These are phyloP conservation scores for Agrypnus murinus DNA, from an alignment of 2,888 invertebrate species.

Conservation along the genomic window DNA sequence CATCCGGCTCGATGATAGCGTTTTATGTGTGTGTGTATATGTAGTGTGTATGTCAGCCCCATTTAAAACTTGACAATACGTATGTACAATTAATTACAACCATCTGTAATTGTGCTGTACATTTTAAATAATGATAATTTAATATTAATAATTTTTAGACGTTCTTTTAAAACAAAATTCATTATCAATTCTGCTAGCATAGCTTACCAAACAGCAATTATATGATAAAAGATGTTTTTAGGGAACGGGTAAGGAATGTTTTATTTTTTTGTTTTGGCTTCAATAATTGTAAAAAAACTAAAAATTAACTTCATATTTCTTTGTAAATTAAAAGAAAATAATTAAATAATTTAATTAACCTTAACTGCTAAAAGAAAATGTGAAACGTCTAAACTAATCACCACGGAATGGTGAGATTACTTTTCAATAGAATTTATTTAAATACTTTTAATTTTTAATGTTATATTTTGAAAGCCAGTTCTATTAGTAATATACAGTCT, in stretches of 20 bases:
- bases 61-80: not conserved
- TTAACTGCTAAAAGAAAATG: not conserved
- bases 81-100: not conserved
- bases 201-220: conserved; percentile 35
- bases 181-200: conserved; percentile 39
- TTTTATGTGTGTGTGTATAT: too few relatives aligned
- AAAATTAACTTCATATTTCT: not conserved
- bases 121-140: too few relatives aligned
- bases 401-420: too few relatives aligned
- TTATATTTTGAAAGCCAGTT: too few relatives aligned
- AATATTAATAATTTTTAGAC: too few relatives aligned
- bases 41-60: too few relatives aligned
- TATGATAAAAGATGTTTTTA: not conserved
- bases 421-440: too few relatives aligned
- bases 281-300: not conserved
- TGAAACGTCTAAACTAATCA: too few relatives aligned
- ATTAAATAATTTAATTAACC: not conserved
- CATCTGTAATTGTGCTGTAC: not conserved
- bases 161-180: too few relatives aligned
- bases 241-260: conserved; percentile 13
- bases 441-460: too few relatives aligned
- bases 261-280: not conserved
- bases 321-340: conserved; percentile 1
- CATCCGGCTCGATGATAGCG: not conserved
- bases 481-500: too few relatives aligned